Base-by-base conservation (phyloP, 2,113 vertebrate genomes). In the Sminthopsis crassicaudata region DNA sequence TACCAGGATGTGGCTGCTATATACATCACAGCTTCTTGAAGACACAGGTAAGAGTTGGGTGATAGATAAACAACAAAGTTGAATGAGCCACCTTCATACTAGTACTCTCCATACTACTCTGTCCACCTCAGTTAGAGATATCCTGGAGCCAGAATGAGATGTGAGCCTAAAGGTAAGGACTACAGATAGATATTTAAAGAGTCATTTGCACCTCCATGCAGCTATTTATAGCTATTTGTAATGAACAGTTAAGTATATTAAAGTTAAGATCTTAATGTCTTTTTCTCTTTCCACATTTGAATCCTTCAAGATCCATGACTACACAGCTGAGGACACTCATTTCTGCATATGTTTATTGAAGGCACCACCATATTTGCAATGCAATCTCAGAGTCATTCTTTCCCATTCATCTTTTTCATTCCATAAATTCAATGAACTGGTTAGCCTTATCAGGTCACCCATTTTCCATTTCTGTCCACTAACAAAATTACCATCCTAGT, bases 221-320 rank as follows among this genome's bases (percentile, higher is more conserved):
- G n/a, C 14, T 76, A 36, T 76, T 14, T n/a, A 54, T 30, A 92
- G 67, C 23, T 89, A 84, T n/a, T 50, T n/a, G 46, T 19, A 96
- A 76, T 19, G 90, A 95, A 95, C 93, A 91, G 36, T 46, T 89
- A 92, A 95, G 0, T 46, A 19, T 90, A 42, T 92, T 24, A 94
- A 94, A 54, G 12, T 0, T 57, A 42, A 96, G 95, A 91, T 36
- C 50, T 0, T 91, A 25, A 42, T 84, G n/a, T 23, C n/a, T 19
- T 95, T 53, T 52, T 96, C 88, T 94, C 90, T 46, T 84, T 94
- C 46, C 27, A 84, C n/a, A 42, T 84, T 84, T 84, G n/a, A 84
- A 84, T 42, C 67, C n/a, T 84, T 23, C 67, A 42, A 42, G 67
- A 23, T 84, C 67, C 67, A 84, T 84, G 67, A 84, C n/a, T 42